Conservation (phyloP, 2,888 invertebrate species). For the Amorpha juglandis region DNA sequence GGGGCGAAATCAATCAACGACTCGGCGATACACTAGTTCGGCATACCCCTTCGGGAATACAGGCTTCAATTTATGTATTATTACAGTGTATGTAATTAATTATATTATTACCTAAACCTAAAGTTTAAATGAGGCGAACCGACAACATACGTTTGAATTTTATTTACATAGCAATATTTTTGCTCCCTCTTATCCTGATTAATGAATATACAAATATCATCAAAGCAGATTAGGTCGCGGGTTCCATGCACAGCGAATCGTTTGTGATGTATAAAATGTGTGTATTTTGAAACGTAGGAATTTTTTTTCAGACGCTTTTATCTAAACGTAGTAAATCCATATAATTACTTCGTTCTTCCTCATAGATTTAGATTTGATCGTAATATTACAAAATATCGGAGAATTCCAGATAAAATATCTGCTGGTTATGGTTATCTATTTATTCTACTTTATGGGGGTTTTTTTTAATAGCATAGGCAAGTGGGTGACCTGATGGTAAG, state of each 20-base stretch:
- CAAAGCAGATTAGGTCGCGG: conserved; percentile 39
- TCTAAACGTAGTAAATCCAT: not conserved
- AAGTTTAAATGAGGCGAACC: not conserved
- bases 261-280: conserved; percentile 11
- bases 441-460: too few species aligned
- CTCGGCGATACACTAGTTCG: too few species aligned
- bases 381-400: too few species aligned
- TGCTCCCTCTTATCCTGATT: conserved; percentile 35
- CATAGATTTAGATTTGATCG: too few species aligned
- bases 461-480: too few species aligned
- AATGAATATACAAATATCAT: conserved; percentile 45
- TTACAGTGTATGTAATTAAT: too few species aligned
- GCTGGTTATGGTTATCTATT: too few species aligned
- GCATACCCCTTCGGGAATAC: too few species aligned
- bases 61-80: too few species aligned
- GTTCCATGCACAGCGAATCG: conserved; percentile 13
- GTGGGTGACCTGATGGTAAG: too few species aligned
- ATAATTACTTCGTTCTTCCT: not conserved
- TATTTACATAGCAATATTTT: conserved; percentile 37
- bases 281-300: conserved; percentile 9
- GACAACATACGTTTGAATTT: conserved; percentile 24
- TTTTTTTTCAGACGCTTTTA: not conserved
- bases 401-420: too few species aligned
- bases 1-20: too few species aligned
- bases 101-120: not conserved